Evolutionary conservation across 2,113 vertebrate species (phyloP), one percentile per base, ranked within the genome.

Genomic region (Chroicocephalus ridibundus): DNA sequence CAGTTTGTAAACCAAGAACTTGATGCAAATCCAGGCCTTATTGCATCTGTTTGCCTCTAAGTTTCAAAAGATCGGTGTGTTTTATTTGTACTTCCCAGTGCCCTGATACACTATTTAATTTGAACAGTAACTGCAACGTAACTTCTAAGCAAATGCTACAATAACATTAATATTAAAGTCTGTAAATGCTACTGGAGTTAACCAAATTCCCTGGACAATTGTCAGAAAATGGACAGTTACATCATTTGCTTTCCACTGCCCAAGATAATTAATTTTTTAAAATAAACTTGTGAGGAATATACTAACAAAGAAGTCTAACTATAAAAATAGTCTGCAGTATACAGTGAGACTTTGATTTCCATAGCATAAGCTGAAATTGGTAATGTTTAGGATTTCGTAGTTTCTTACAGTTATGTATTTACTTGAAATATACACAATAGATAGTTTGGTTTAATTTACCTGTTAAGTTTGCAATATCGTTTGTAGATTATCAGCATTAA

Each of bases 41-140:
- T 76, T 94, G 62, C 31, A 51, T 82, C 40, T 68, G 14, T 82
- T 81, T 87, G 31, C 49, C 94, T 96, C 84, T 66, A 90, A 72
- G 66, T 94, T 93, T 91, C 78, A 65, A 42, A 96, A 91, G 90
- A 90, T 96, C 75, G 38, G 21, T 29, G 65, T 82, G 36, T 89
- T 92, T 44, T 72, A 62, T 46, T 60, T 0, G 1, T 84, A 71
- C 49, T 87, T 93, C 69, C 24, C 47, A 32, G 10, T 91, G 68
- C 31, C 47, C 38, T 40, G 26, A 36, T 54, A 87, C 91, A 87
- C 51, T 49, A 21, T 65, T 34, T 62, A 21, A 49, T 81, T 47
- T 57, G 87, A 76, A 61, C 31, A 76, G 49, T 76, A 84, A 72
- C 58, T 82, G 44, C 78, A 57, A 40, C 0, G 3, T 69, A 80